These are phyloP conservation scores for Apogon talboti DNA, from an alignment of 2,797 vertebrate species.

Conservation along the genomic window DNA sequence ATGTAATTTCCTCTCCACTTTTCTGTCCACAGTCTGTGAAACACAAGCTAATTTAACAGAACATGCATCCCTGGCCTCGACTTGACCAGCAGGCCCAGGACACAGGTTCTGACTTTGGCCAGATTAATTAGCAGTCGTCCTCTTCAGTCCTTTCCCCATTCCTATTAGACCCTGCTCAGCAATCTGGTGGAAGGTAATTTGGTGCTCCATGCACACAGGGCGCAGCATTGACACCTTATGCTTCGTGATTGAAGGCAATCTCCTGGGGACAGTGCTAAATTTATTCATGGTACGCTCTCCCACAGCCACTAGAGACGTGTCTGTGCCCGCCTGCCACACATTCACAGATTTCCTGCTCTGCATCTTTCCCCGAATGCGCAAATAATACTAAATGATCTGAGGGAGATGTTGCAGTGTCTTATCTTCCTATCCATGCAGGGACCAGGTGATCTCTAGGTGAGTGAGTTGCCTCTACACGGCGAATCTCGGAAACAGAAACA, in stretches of 20 bases:
- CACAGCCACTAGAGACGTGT: slow-evolving; percentile 79
- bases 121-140: slow-evolving; percentile 80
- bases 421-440: slow-evolving; percentile 52
- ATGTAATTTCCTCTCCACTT: slow-evolving; percentile 4
- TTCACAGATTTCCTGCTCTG: slow-evolving; percentile 78
- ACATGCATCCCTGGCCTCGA: slow-evolving; percentile 45
- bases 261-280: slow-evolving; percentile 82
- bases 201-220: slow-evolving; percentile 78
- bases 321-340: slow-evolving; percentile 71
- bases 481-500: slow-evolving; percentile 56
- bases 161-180: slow-evolving; percentile 79
- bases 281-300: slow-evolving; percentile 84
- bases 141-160: slow-evolving; percentile 69
- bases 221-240: slow-evolving; percentile 85
- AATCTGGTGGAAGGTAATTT: slow-evolving; percentile 84
- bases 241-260: slow-evolving; percentile 87
- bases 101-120: slow-evolving; percentile 75
- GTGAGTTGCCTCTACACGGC: slow-evolving; percentile 30
- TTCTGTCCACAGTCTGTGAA: slow-evolving; percentile 2
- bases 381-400: slow-evolving; percentile 80
- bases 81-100: slow-evolving; percentile 65
- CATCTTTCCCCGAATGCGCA: slow-evolving; percentile 79
- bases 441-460: slow-evolving; percentile 56
- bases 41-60: slow-evolving; percentile 29
- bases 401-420: slow-evolving; percentile 69